phyloP scores from a whole-genome alignment of 2,888 invertebrate genomes.

The Aspidapion aeneum region DNA sequence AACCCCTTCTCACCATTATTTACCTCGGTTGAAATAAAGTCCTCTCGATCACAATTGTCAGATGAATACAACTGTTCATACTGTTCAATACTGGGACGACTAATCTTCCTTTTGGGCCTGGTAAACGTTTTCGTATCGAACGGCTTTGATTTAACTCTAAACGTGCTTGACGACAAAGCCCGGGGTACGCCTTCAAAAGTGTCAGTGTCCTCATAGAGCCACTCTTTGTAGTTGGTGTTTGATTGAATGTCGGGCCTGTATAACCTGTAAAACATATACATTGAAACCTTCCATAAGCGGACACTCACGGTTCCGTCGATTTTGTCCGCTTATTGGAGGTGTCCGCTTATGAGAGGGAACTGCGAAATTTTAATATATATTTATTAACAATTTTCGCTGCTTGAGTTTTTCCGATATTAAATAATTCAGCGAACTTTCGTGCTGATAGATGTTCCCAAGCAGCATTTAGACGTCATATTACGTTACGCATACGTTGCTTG shows the following conservation, averaged over 20 bases:
- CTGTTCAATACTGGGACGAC: constrained; percentile 59
- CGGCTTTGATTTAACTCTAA: constrained; percentile 41
- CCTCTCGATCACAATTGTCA: constrained; percentile 20
- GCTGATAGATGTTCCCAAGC: too few species aligned
- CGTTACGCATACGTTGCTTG: too few species aligned
- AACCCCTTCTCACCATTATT: not conserved
- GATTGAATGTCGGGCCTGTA: constrained; percentile 11
- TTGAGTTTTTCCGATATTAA: too few species aligned
- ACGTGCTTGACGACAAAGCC: not conserved
- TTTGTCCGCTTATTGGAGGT: too few species aligned
- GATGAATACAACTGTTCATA: constrained; percentile 35
- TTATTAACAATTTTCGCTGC: too few species aligned
- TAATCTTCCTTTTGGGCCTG: constrained; percentile 59
- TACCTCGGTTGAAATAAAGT: not conserved
- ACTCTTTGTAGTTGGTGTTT: constrained; percentile 9
- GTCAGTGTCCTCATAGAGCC: constrained; percentile 9
- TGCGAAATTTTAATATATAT: too few species aligned
- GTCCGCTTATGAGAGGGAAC: too few species aligned
- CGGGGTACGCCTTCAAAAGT: not conserved
- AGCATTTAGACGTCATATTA: too few species aligned
- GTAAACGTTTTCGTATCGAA: constrained; percentile 70
- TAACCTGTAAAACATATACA: constrained; percentile 19
- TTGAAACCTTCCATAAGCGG: too few species aligned
- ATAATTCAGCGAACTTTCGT: too few species aligned
- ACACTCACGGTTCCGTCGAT: too few species aligned